Percentiles rank a stretch among this genome's conserved stretches.
These are phyloP conservation scores for Brachypodius melanocephalos DNA, from an alignment of 2,113 vertebrate genomes.

Conservation along the genomic window DNA sequence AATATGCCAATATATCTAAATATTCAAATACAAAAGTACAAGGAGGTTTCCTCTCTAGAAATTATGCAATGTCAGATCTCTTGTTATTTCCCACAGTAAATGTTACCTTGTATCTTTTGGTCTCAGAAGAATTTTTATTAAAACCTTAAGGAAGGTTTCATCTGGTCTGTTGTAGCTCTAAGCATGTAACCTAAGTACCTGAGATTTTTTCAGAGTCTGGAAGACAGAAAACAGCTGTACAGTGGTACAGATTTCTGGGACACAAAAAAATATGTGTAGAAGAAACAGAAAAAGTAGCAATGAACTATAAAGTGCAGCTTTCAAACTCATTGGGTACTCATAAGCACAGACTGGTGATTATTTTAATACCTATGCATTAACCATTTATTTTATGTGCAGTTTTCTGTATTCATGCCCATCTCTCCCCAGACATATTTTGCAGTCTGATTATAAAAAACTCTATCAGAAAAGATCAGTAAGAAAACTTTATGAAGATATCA, in stretches of 20 bases:
- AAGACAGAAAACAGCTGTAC: background rate
- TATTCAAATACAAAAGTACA: background rate
- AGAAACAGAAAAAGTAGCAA: background rate
- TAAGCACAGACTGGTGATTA: background rate
- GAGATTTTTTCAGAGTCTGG: background rate
- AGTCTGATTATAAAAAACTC: background rate
- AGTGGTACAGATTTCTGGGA: fast-evolving
- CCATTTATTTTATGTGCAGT: background rate
- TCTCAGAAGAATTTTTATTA: background rate
- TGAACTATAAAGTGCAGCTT: background rate
- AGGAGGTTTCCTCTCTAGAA: background rate
- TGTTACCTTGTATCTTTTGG: background rate
- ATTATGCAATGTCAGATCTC: background rate
- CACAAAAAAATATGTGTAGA: background rate
- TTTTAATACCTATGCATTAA: background rate
- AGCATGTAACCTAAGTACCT: background rate
- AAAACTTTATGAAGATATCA: background rate
- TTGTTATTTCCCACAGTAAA: background rate
- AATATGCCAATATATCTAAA: background rate
- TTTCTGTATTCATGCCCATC: background rate
- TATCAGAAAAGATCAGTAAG: background rate
- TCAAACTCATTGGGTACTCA: background rate
- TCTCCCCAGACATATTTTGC: background rate
- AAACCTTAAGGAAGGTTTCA: background rate
- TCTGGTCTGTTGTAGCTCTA: background rate